These are phyloP conservation scores for Teleiodes luculella DNA, from an alignment of 2,888 invertebrate genomes.

Conservation along the genomic window DNA sequence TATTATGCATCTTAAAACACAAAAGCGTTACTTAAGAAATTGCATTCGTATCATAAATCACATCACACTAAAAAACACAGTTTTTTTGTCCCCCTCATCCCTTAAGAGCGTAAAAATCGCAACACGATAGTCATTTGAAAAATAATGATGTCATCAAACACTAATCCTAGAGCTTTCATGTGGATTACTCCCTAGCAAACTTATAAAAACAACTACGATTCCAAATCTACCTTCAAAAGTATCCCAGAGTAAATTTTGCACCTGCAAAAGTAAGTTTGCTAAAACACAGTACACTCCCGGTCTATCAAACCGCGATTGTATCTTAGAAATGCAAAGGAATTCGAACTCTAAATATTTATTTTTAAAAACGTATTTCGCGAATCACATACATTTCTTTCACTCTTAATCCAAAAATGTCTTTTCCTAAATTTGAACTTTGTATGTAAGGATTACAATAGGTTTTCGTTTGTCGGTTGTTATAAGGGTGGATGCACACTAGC, in stretches of 20 bases:
- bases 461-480: slow-evolving; percentile 31
- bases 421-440: neutral
- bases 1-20: neutral
- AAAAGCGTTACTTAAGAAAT: slow-evolving; percentile 36
- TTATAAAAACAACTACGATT: neutral
- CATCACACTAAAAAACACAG: slow-evolving; percentile 39
- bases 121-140: slow-evolving; percentile 72
- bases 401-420: neutral
- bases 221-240: neutral
- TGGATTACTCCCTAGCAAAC: slow-evolving; percentile 59
- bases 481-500: slow-evolving; percentile 53
- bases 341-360: slow-evolving; percentile 22
- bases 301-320: slow-evolving; percentile 47
- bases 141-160: slow-evolving; percentile 79
- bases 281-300: neutral
- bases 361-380: neutral
- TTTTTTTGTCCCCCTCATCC: slow-evolving; percentile 41
- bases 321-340: slow-evolving; percentile 28
- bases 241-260: neutral
- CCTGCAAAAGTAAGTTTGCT: slow-evolving; percentile 14
- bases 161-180: slow-evolving; percentile 78
- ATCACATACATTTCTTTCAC: neutral
- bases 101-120: slow-evolving; percentile 59
- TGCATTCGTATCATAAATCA: slow-evolving; percentile 62
- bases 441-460: neutral